phyloP scores from a whole-genome alignment of 2,888 invertebrate genomes.

The Dorcus hopei region DNA sequence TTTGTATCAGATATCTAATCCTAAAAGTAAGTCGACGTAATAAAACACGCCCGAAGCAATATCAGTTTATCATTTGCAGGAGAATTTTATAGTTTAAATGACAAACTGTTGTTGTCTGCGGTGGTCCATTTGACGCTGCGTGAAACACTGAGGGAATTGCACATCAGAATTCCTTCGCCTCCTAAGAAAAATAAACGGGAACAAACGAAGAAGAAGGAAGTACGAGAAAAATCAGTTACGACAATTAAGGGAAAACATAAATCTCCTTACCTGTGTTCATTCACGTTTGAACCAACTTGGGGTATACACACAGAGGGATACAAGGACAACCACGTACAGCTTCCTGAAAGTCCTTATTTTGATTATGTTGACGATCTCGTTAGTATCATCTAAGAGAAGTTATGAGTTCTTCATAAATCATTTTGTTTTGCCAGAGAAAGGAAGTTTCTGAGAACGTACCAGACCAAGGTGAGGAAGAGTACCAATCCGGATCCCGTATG shows the following conservation, averaged over 20 bases:
- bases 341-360: constrained; percentile 43
- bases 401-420: too few relatives aligned
- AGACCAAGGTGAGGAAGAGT: background rate
- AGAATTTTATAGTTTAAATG: constrained; percentile 41
- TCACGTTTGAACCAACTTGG: constrained; percentile 26
- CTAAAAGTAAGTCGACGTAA: constrained; percentile 30
- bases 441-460: background rate
- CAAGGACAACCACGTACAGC: constrained; percentile 35
- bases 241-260: too few relatives aligned
- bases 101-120: constrained; percentile 43
- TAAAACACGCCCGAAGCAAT: background rate
- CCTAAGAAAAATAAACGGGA: constrained; percentile 18
- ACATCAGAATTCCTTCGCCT: constrained; percentile 47
- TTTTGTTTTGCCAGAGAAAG: background rate
- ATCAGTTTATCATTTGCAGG: constrained; percentile 18
- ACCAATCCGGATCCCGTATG: background rate
- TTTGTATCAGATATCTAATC: constrained; percentile 41
- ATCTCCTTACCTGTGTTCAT: constrained; percentile 42
- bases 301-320: constrained; percentile 35
- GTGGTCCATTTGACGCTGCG: constrained; percentile 44
- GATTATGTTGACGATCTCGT: constrained; percentile 35
- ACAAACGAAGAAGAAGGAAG: constrained; percentile 8
- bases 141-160: constrained; percentile 43
- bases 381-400: constrained; percentile 2
- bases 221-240: constrained; percentile 20